These are phyloP conservation scores for Orbicella faveolata DNA, from an alignment of 64 coral and sea anemone genomes.

Conservation along the genomic window DNA sequence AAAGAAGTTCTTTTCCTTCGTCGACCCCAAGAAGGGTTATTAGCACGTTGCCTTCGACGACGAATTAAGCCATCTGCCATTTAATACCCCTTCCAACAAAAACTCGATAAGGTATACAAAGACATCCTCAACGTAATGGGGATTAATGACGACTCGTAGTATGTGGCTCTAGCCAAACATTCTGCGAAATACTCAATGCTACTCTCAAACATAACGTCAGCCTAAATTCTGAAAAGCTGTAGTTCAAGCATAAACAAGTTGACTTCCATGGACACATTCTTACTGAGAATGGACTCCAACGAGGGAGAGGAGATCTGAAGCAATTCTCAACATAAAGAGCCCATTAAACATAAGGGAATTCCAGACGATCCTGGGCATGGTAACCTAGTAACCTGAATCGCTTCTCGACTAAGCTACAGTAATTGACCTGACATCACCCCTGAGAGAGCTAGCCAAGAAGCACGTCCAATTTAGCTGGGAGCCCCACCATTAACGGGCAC, in stretches of 20 bases:
- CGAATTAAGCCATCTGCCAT: slow-evolving; percentile 40
- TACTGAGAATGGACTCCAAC: neutral
- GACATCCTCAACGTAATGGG: slow-evolving; percentile 23
- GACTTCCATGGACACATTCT: neutral
- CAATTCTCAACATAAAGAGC: slow-evolving; percentile 43
- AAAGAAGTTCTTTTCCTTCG: slow-evolving; percentile 62
- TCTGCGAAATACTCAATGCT: slow-evolving; percentile 3
- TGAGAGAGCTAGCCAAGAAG: slow-evolving; percentile 44
- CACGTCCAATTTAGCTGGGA: slow-evolving; percentile 22
- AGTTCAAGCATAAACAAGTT: slow-evolving; percentile 34
- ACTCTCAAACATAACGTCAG: slow-evolving; percentile 25
- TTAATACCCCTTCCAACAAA: slow-evolving; percentile 60
- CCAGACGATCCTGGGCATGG: slow-evolving; percentile 14
- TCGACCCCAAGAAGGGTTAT: slow-evolving; percentile 59
- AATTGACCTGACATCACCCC: neutral
- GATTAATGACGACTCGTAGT: slow-evolving; percentile 44
- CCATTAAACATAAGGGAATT: slow-evolving; percentile 7
- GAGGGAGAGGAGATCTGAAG: neutral
- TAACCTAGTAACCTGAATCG: slow-evolving; percentile 21
- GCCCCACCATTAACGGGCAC: neutral
- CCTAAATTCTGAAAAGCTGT: slow-evolving; percentile 39
- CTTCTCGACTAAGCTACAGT: slow-evolving; percentile 2
- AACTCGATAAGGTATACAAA: slow-evolving; percentile 23
- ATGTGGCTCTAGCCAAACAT: slow-evolving; percentile 41
- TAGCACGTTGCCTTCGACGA: slow-evolving; percentile 54